Evolutionary conservation across 2,888 invertebrate species (phyloP), one percentile per base, ranked within the genome.

Genomic region (Drosophila pseudotakahashii): DNA sequence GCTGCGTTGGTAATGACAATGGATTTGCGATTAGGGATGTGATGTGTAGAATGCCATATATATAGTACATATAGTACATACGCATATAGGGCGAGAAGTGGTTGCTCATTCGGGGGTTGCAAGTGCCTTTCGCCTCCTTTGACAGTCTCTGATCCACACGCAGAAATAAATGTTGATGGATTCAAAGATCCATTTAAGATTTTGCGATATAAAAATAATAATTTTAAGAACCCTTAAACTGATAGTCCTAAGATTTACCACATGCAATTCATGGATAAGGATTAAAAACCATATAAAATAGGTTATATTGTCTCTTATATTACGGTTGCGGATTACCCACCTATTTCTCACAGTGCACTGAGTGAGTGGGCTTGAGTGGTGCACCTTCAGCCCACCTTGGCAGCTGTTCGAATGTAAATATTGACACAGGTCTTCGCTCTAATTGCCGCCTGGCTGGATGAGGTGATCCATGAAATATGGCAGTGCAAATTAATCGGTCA

Each of bases 331-430:
- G n/a, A n/a, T n/a, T n/a, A n/a, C n/a, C n/a, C n/a, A n/a, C n/a
- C n/a, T n/a, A n/a, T n/a, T 30, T 30, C 30, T 47, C 62, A 3
- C 62, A 13, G 57, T 59, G 34, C 41, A 59, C 2, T 16, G 37
- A 26, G 45, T 64, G 41, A 26, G n/a, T 47, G 36, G 7, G 14
- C 16, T n/a, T 37, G 48, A 42, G 53, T 58, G 36, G 41, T 59
- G 36, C 42, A 52, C 41, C 51, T 59, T 42, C 34, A 48, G 14
- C 45, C 57, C 70, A 58, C 59, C 68, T 69, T 44, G 75, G 76
- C 75, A 75, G 74, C 75, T 70, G 75, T 74, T 69, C 59, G 19
- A 70, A 63, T 60, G 74, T 74, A 70, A 70, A 75, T 70, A 75
- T 74, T 74, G 63, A 70, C 70, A 60, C 32, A 62, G 62, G 61